Conservation (phyloP, 2,888 invertebrate species). For the Heliconius cydno region DNA sequence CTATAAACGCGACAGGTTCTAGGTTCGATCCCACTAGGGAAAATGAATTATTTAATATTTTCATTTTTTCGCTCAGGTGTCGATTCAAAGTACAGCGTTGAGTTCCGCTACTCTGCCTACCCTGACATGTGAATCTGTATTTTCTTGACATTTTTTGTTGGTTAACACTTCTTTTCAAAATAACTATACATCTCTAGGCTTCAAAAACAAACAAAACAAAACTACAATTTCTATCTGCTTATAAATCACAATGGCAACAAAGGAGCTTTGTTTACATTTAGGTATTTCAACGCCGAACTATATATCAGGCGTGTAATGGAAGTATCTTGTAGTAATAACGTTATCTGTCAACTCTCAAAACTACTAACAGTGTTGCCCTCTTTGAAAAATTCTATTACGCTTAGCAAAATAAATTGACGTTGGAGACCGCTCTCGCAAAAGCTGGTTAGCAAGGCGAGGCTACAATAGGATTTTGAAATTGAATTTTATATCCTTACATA, state of each 20-base stretch:
- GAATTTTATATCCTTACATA: conserved; percentile 21
- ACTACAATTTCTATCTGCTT: neutral
- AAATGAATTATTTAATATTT: too few relatives aligned
- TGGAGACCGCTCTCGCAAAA: conserved; percentile 40
- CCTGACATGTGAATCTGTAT: too few relatives aligned
- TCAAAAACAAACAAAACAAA: neutral
- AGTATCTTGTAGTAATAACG: conserved; percentile 63
- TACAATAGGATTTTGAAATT: conserved; percentile 35
- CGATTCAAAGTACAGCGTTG: too few relatives aligned
- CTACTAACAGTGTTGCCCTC: conserved; percentile 56
- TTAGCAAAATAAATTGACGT: conserved; percentile 63
- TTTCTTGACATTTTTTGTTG: too few relatives aligned
- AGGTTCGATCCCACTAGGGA: too few relatives aligned
- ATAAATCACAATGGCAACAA: conserved; percentile 22
- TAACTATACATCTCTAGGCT: neutral
- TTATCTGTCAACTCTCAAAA: conserved; percentile 60
- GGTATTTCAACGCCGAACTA: conserved; percentile 42
- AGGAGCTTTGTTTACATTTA: conserved; percentile 44
- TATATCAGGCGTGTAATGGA: conserved; percentile 57
- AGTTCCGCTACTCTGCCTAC: too few relatives aligned
- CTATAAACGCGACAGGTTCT: too few relatives aligned
- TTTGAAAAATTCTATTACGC: conserved; percentile 56
- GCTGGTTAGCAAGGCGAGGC: conserved; percentile 32
- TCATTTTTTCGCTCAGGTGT: too few relatives aligned
- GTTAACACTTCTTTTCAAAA: too few relatives aligned